phyloP scores from a whole-genome alignment of 2,797 vertebrate species.

The Karalla daura region DNA sequence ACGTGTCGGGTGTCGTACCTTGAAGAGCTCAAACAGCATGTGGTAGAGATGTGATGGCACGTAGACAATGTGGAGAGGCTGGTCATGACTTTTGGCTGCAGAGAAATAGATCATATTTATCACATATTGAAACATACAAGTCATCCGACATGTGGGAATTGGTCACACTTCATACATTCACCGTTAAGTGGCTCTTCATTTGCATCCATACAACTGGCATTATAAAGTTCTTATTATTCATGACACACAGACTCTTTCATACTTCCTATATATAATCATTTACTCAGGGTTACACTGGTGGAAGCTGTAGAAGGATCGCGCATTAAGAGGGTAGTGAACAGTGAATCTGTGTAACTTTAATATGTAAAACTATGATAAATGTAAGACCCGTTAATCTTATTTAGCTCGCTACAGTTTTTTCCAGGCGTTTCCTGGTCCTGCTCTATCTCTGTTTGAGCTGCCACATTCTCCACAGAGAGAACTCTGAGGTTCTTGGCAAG shows the following conservation, averaged over 20 bases:
- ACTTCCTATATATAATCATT: no score
- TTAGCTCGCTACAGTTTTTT: background rate
- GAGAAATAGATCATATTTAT: slow-evolving; percentile 13
- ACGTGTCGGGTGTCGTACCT: slow-evolving; percentile 81
- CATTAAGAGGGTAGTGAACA: no score
- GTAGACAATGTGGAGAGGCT: slow-evolving; percentile 93
- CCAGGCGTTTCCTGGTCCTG: background rate
- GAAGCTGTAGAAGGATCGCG: no score
- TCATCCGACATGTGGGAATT: background rate
- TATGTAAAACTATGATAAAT: no score
- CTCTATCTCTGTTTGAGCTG: background rate
- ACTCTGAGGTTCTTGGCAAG: slow-evolving; percentile 19
- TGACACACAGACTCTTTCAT: no score
- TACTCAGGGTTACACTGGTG: no score
- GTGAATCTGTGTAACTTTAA: no score
- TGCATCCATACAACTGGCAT: no score
- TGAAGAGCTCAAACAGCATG: slow-evolving; percentile 99
- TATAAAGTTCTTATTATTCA: no score
- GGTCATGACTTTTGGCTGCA: slow-evolving; percentile 86
- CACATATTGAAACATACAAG: background rate
- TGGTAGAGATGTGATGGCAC: slow-evolving; percentile 98
- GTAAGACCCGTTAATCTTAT: no score
- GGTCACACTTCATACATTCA: no score
- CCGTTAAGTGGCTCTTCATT: no score
- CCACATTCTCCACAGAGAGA: background rate